Base-by-base conservation (phyloP, 2,888 invertebrate species). In the Elmis aenea region DNA sequence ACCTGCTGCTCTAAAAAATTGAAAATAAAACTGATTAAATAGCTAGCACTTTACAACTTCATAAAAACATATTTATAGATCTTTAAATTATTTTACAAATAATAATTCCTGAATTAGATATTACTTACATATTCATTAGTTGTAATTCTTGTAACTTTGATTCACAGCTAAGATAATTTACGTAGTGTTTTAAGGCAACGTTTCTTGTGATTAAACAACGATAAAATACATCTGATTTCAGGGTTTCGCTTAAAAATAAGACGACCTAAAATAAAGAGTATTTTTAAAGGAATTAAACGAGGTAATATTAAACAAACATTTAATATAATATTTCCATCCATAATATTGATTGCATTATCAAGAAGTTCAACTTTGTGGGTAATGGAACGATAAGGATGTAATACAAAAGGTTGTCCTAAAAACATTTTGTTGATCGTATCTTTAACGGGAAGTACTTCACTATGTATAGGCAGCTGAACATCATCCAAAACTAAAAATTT, bases 251-350 rank as follows among this genome's bases (percentile, higher is more conserved):
- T 2, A 92, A 70, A 63, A 84, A 90, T 5, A 90, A 61, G 0
- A 85, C 74, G 12, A 88, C 76, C 83, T 85, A 61, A 5, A 71
- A 69, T 23, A 21, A 38, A 24, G 13, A 38, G 26, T 27, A 35
- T 21, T 15, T n/a, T 26, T 26, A n/a, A n/a, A n/a, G n/a, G n/a
- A n/a, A n/a, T n/a, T n/a, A 13, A 42, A 34, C 27, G 14, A 13
- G 23, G 13, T 18, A 26, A 20, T 27, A 28, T 18, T 5, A 25
- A 18, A 66, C 71, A 61, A 58, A 83, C 82, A 42, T 76, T 75
- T 31, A 84, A 67, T 47, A 88, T 81, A 13, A 82, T 77, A 72
- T 88, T 85, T 13, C 89, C 90, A 66, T 86, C 83, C 3, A 83
- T 83, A 30, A 78, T 74, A 14, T 72, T 70, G 15, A 88, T 67